phyloP scores from a whole-genome alignment of 1,140 invertebrate species.

The Dendrolimus kikuchii region DNA sequence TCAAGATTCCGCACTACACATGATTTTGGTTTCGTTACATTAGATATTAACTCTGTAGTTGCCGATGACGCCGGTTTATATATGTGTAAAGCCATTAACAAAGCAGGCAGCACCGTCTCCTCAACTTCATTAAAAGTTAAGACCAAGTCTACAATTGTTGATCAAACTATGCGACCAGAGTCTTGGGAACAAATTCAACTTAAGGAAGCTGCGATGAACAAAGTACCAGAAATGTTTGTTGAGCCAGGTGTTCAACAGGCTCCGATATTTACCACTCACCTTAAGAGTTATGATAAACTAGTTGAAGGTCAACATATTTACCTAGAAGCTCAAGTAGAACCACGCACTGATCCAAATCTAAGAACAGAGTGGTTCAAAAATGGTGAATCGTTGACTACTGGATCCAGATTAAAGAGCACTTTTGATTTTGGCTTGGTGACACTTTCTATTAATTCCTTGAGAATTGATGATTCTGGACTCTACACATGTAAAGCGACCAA shows the following conservation, averaged over 20 bases:
- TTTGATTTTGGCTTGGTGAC: conserved; percentile 97
- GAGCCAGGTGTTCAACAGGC: conserved; percentile 87
- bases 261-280: conserved; percentile 92
- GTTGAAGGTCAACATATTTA: conserved; percentile 92
- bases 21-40: conserved; percentile 94
- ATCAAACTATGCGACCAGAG: conserved; percentile 87
- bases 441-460: conserved; percentile 88
- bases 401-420: conserved; percentile 88
- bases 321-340: conserved; percentile 95
- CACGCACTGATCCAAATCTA: conserved; percentile 95
- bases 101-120: conserved; percentile 91
- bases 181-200: conserved; percentile 92
- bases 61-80: conserved; percentile 93
- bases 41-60: conserved; percentile 92
- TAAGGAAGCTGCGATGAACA: conserved; percentile 91
- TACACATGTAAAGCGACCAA: conserved; percentile 96
- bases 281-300: conserved; percentile 89
- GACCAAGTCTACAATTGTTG: conserved; percentile 83
- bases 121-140: conserved; percentile 91
- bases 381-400: conserved; percentile 87
- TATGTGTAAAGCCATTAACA: conserved; percentile 94
- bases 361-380: conserved; percentile 95
- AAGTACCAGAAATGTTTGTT: conserved; percentile 87
- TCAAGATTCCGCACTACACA: conserved; percentile 91
- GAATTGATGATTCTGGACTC: conserved; percentile 92